phyloP scores from a whole-genome alignment of 2,797 vertebrate species.

The Gymnothorax javanicus region DNA sequence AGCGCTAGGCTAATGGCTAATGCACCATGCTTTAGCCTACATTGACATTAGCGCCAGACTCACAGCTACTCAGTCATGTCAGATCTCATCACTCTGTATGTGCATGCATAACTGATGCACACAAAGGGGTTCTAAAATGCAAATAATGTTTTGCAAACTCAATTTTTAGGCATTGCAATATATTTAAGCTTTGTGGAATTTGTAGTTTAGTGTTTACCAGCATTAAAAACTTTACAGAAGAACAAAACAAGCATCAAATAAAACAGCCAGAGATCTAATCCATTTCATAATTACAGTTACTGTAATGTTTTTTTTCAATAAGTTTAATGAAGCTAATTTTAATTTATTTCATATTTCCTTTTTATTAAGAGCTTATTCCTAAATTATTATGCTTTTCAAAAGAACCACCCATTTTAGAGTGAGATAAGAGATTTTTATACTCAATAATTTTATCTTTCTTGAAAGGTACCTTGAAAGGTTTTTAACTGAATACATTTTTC shows the following conservation, averaged over 20 bases:
- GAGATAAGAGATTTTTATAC: background rate
- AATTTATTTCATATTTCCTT: too few relatives aligned
- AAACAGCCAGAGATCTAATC: background rate
- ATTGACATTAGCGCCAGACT: constrained; percentile 27
- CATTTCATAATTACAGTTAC: background rate
- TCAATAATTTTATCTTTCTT: background rate
- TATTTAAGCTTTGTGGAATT: too few relatives aligned
- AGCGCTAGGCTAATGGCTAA: constrained; percentile 46
- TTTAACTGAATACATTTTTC: background rate
- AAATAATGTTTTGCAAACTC: background rate
- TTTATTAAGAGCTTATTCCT: too few relatives aligned
- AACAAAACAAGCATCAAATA: background rate
- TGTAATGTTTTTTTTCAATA: background rate
- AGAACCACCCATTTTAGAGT: too few relatives aligned
- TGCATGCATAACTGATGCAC: background rate
- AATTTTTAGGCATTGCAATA: background rate
- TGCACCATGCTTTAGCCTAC: constrained; percentile 51
- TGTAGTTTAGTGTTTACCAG: background rate
- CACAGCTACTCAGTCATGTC: background rate
- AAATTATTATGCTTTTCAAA: too few relatives aligned
- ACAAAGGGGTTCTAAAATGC: background rate
- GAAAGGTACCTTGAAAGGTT: background rate
- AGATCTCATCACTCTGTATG: background rate
- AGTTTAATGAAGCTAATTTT: too few relatives aligned
- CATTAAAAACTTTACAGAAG: background rate